phyloP scores from a whole-genome alignment of 2,888 invertebrate species.

The Cephus nigrinus region DNA sequence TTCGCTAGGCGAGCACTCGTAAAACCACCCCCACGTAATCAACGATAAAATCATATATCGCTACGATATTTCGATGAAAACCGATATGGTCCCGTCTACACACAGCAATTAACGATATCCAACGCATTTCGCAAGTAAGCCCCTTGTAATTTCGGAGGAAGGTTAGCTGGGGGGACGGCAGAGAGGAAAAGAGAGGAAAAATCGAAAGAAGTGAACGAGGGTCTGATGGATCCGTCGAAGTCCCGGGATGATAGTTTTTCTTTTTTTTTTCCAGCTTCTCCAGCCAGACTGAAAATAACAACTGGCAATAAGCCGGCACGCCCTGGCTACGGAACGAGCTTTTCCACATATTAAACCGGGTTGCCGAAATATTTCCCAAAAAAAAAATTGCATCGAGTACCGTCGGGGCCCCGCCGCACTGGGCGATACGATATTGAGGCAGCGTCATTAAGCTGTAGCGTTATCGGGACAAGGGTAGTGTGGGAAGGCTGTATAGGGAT shows the following conservation, averaged over 20 bases:
- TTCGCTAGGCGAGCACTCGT: neutral
- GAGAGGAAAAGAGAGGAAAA: neutral
- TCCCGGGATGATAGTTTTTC: slow-evolving; percentile 22
- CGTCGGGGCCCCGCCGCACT: neutral
- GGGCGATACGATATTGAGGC: slow-evolving; percentile 52
- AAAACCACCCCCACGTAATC: neutral
- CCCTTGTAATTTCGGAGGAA: neutral
- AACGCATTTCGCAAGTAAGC: neutral
- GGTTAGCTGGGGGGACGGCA: neutral
- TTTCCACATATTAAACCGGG: slow-evolving; percentile 58
- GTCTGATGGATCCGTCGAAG: slow-evolving; percentile 1
- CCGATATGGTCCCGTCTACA: neutral
- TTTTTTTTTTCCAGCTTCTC: slow-evolving; percentile 20
- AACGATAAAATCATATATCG: neutral
- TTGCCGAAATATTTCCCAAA: slow-evolving; percentile 33
- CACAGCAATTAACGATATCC: neutral
- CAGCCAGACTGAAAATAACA: slow-evolving; percentile 49
- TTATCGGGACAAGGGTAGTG: slow-evolving; percentile 37
- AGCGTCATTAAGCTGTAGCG: slow-evolving; percentile 49
- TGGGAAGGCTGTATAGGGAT: slow-evolving; percentile 24
- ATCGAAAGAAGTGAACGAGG: slow-evolving; percentile 3
- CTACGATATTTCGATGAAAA: neutral
- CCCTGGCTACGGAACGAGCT: slow-evolving; percentile 40
- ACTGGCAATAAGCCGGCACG: slow-evolving; percentile 58
- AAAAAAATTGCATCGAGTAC: slow-evolving; percentile 10